A percentile compares a stretch with the other conserved stretches of the same genome.
phyloP scores from a whole-genome alignment of 64 coral and sea anemone genomes.

The Montipora cactus region DNA sequence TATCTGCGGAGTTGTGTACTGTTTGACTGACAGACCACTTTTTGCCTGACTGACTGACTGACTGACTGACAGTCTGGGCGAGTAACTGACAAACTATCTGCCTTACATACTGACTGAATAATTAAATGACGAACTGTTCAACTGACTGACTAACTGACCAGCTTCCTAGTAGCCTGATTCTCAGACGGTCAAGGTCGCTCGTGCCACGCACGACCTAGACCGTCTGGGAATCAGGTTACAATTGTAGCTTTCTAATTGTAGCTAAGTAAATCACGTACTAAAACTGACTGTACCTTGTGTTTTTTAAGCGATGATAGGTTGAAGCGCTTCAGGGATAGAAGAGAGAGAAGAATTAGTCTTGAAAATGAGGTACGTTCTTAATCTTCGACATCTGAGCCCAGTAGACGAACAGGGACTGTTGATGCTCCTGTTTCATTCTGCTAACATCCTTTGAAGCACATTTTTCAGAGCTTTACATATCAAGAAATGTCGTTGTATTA shows the following conservation, averaged over 20 bases:
- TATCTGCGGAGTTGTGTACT: no score
- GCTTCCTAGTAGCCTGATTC: no score
- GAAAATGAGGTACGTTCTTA: constrained; percentile 58
- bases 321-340: constrained; percentile 59
- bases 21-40: neutral
- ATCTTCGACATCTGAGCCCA: neutral
- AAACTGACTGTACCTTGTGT: neutral
- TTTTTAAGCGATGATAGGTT: constrained; percentile 58
- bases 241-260: no score
- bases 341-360: constrained; percentile 57
- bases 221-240: no score
- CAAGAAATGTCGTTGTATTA: no score
- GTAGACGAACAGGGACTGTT: neutral
- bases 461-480: neutral
- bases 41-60: neutral
- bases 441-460: neutral
- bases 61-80: neutral
- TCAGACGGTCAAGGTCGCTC: no score
- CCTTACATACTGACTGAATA: neutral
- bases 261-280: no score
- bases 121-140: neutral
- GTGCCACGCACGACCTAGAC: no score
- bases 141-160: neutral
- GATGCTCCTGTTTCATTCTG: no score
- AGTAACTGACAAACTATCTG: neutral